Evolutionary conservation across 2,797 vertebrate species (phyloP).

Genomic region (Molossus alvarezi): DNA sequence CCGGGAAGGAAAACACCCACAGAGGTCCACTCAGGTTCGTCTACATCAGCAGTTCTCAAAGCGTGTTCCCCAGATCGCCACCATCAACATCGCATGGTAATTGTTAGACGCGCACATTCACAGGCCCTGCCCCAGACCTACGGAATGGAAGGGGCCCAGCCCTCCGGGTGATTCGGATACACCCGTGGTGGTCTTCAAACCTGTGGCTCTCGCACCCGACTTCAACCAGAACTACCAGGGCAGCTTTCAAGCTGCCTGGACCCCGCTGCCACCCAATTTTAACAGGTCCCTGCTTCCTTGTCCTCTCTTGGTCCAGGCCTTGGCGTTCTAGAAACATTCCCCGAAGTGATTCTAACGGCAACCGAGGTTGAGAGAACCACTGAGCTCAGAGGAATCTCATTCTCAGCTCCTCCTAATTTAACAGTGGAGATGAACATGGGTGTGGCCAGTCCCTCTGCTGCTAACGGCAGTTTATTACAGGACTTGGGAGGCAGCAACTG

Average conservation of each 20-base stretch:
- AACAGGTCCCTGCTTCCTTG: not conserved
- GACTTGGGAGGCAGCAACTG: not conserved
- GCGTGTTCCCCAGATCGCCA: not conserved
- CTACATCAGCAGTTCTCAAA: not conserved
- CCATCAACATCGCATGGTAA: not conserved
- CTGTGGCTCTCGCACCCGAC: not conserved
- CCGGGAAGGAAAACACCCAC: not conserved
- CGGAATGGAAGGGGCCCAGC: not conserved
- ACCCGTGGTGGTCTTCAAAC: not conserved
- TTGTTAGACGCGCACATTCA: not conserved
- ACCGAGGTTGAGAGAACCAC: not conserved
- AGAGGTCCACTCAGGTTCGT: not conserved
- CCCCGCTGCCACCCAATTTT: not conserved
- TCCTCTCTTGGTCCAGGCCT: not conserved
- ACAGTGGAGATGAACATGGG: not conserved
- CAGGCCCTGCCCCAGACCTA: not conserved
- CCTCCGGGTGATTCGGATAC: not conserved
- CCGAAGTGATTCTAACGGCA: not conserved
- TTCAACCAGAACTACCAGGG: not conserved
- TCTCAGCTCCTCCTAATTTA: not conserved
- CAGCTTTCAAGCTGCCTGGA: not conserved
- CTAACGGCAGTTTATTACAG: not conserved
- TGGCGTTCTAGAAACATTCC: not conserved
- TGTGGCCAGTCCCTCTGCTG: not conserved
- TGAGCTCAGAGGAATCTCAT: not conserved